Conservation (phyloP, 2,888 invertebrate species). For the Herminia tarsipennalis region DNA sequence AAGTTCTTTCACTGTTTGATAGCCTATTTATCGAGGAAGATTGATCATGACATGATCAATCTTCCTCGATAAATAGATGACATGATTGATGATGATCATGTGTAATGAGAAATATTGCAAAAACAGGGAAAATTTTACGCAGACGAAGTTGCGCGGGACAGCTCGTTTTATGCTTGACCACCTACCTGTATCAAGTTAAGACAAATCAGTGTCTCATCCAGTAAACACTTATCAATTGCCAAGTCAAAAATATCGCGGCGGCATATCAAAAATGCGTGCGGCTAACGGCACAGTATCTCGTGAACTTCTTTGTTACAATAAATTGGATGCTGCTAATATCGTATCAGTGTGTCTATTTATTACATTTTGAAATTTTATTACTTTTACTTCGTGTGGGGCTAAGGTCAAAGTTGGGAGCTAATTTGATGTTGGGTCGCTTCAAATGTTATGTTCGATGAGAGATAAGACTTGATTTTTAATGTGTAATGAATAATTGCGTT, state of each 20-base stretch:
- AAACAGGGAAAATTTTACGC: too few species aligned
- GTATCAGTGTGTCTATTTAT: conserved; percentile 28
- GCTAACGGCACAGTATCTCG: conserved; percentile 36
- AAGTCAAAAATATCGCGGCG: conserved; percentile 29
- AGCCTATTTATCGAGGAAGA: too few species aligned
- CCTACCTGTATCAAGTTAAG: too few species aligned
- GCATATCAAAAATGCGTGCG: conserved; percentile 47
- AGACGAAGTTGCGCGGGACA: too few species aligned
- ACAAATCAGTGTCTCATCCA: conserved; percentile 31
- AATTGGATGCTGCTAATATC: conserved; percentile 44
- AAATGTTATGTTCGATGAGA: conserved; percentile 9
- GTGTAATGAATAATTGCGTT: background rate
- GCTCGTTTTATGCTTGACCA: too few species aligned
- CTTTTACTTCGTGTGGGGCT: conserved; percentile 20
- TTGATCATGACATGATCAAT: too few species aligned
- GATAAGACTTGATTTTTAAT: conserved; percentile 10
- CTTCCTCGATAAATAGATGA: too few species aligned
- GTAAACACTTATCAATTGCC: conserved; percentile 8
- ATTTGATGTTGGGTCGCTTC: conserved; percentile 6
- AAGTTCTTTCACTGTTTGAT: too few species aligned
- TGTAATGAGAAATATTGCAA: too few species aligned
- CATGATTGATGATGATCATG: too few species aligned
- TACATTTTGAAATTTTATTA: conserved; percentile 29
- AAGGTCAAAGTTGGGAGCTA: conserved; percentile 25
- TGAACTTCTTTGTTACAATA: conserved; percentile 41